Base-by-base conservation (phyloP, 1,140 invertebrate genomes). In the Aphelinus certus region DNA sequence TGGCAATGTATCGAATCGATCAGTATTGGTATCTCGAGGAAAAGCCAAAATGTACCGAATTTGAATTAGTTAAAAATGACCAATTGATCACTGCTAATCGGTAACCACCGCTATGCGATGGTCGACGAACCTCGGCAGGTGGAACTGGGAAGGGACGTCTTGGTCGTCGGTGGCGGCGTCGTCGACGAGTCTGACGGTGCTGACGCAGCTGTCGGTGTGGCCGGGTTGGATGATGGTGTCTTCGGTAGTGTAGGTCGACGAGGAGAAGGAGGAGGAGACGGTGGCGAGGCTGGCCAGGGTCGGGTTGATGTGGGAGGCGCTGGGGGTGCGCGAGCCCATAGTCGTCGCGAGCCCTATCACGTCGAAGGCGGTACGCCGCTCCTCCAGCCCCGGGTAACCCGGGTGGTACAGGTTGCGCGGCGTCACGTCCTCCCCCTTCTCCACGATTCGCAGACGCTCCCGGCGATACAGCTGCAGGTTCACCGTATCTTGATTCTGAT, bases 341-440 rank as follows among this genome's bases (percentile, higher is more conserved):
- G 3, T 55, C 58, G 65, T 53, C 3, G n/a, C 26, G 0, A 67
- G 9, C 6, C 57, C 79, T 1, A 82, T 79, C 1, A 60, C 55
- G 53, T 84, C 82, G 5, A 83, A 79, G 3, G 81, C 80, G 0
- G 79, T 83, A 1, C 79, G 80, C 0, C 68, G 71, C 4, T 83
- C 78, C 1, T 81, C 74, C 5, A 83, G 56, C 4, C 43, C 91
- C 51, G 92, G 88, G 9, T 72, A 83, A 0, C n/a, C n/a, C 0
- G 75, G 51, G 46, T 83, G 80, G 0, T 63, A 55, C 1, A 83
- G 57, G 46, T 2, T 55, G 3, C 67, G 55, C 3, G 77, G 73
- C 0, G 82, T 83, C 1, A 83, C 72, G 5, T 83, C 82, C n/a
- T 58, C 58, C 0, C 76, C 10, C 1, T 76, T 58, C 2, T 81